A percentile compares a stretch with the other conserved stretches of the same genome.
Conservation (phyloP, 1,140 invertebrate species). For the Phenacoccus solenopsis region DNA sequence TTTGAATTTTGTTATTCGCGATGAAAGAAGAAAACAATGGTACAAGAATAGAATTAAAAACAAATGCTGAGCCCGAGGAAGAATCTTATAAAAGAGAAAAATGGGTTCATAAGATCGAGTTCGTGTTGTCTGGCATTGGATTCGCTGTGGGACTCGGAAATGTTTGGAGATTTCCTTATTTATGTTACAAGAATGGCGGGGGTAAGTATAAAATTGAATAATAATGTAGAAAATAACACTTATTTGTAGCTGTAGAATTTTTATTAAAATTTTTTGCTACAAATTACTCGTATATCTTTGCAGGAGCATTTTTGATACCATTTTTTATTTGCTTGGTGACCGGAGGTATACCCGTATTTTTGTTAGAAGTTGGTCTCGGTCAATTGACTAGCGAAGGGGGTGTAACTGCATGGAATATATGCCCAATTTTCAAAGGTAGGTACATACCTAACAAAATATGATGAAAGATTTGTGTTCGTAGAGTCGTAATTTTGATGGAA, state of each 20-base stretch:
- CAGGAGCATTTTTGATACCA: conserved; percentile 56
- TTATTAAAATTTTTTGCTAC: background rate
- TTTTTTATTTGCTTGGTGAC: conserved; percentile 60
- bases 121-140: conserved; percentile 74
- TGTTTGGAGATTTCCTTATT: conserved; percentile 84
- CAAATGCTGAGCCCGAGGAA: background rate
- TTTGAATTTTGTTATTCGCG: background rate
- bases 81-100: conserved; percentile 45
- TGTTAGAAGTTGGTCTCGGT: conserved; percentile 75
- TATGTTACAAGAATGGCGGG: conserved; percentile 78
- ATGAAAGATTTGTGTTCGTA: no score
- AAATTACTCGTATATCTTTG: background rate
- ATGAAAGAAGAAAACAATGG: background rate
- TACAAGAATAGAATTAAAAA: background rate
- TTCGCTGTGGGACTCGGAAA: conserved; percentile 84
- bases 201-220: conserved; percentile 46
- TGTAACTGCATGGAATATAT: conserved; percentile 58
- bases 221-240: no score
- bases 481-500: no score
- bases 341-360: conserved; percentile 77
- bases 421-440: conserved; percentile 37
- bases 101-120: conserved; percentile 81
- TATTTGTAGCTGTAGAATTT: no score
- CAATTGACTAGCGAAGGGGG: conserved; percentile 73
- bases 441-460: background rate